Conservation (phyloP, 1,140 invertebrate genomes). For the Platyscapa corneri region DNA sequence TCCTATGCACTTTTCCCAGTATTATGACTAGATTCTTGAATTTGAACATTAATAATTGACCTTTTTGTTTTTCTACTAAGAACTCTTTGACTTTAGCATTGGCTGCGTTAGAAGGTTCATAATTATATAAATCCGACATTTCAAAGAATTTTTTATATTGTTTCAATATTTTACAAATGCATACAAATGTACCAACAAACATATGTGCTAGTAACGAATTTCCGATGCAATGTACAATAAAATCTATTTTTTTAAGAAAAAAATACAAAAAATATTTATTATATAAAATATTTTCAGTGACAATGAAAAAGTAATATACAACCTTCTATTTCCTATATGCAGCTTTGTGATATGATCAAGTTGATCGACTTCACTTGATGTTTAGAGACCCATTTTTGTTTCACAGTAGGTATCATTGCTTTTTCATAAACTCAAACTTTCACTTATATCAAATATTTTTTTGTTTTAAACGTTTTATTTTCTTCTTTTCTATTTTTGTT, state of each 20-base stretch:
- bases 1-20: constrained; percentile 96
- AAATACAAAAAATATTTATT: background rate
- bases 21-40: constrained; percentile 92
- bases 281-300: background rate
- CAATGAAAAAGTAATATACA: background rate
- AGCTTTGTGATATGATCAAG: too few species aligned
- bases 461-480: too few species aligned
- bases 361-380: too few species aligned
- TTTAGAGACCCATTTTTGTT: too few species aligned
- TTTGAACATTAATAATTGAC: constrained; percentile 90
- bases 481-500: too few species aligned
- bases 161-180: background rate
- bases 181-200: background rate
- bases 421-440: too few species aligned
- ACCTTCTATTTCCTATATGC: too few species aligned
- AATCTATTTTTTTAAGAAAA: background rate
- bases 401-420: too few species aligned
- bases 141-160: constrained; percentile 12
- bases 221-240: background rate
- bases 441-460: too few species aligned
- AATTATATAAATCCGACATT: constrained; percentile 58
- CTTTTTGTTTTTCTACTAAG: constrained; percentile 90
- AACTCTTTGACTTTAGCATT: constrained; percentile 88
- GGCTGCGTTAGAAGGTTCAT: constrained; percentile 56
- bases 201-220: background rate